Percentiles rank a stretch among this genome's conserved stretches.
phyloP scores from a whole-genome alignment of 35 echinoderm and acorn worm genomes.

The Heliocidaris erythrogramma region DNA sequence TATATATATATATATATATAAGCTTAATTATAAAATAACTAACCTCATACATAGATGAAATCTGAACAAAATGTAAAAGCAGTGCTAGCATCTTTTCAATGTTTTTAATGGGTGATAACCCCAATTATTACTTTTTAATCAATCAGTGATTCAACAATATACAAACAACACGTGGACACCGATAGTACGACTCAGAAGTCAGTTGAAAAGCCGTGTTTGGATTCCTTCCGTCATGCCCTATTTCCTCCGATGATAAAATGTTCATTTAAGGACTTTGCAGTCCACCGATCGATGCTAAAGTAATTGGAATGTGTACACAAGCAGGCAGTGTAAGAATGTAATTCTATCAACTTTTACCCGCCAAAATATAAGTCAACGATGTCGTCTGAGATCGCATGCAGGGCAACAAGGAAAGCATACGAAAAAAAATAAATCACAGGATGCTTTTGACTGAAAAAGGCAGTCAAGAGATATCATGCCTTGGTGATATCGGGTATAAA shows the following conservation, averaged over 20 bases:
- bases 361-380: constrained; percentile 18
- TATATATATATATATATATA: no score
- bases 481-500: not conserved
- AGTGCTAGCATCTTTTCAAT: no score
- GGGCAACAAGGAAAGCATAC: not conserved
- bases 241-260: not conserved
- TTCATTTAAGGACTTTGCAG: not conserved
- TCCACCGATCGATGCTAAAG: not conserved
- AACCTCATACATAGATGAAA: no score
- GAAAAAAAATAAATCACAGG: not conserved
- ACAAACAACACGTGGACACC: not conserved
- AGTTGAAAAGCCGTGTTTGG: not conserved
- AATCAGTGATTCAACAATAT: not conserved
- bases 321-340: constrained; percentile 2
- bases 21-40: no score
- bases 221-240: not conserved
- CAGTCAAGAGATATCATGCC: not conserved
- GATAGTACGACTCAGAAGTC: not conserved
- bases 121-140: not conserved
- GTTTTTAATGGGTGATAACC: no score
- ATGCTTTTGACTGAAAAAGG: not conserved
- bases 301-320: constrained; percentile 10
- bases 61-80: no score
- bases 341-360: constrained; percentile 17
- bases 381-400: not conserved